Percentiles rank a stretch among this genome's conserved stretches.
Evolutionary conservation across 2,113 vertebrate genomes (phyloP).

Genomic region (Amazona guildingii): DNA sequence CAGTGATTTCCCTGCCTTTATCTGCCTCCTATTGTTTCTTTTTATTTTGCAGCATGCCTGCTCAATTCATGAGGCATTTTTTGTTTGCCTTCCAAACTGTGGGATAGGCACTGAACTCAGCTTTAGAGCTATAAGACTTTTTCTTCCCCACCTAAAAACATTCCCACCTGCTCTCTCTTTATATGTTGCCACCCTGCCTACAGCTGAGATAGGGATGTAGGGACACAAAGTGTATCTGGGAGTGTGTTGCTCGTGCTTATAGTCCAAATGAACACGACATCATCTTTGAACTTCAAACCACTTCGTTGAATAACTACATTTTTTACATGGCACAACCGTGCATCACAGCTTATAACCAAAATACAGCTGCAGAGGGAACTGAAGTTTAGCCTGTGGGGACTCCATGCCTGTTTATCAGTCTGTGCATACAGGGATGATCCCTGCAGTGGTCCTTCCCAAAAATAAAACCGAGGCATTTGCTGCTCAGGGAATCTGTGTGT

Average conservation of each 20-base stretch:
- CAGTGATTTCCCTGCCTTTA: background rate
- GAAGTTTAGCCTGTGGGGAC: background rate
- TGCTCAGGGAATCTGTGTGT: background rate
- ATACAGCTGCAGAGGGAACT: background rate
- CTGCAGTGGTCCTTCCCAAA: background rate
- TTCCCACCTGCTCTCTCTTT: slow-evolving; percentile 31
- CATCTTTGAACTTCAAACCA: slow-evolving; percentile 52
- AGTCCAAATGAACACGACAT: slow-evolving; percentile 31
- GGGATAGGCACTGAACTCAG: slow-evolving; percentile 14
- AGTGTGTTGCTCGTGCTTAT: background rate
- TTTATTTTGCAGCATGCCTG: background rate
- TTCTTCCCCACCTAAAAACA: background rate
- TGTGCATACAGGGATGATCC: background rate
- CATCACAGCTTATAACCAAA: background rate
- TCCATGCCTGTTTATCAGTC: background rate
- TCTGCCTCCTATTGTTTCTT: background rate
- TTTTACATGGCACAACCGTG: background rate
- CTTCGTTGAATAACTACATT: background rate
- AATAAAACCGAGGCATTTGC: background rate
- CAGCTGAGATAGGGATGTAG: background rate
- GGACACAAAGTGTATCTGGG: slow-evolving; percentile 1
- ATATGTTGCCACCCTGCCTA: slow-evolving; percentile 9
- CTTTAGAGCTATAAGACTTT: slow-evolving; percentile 4
- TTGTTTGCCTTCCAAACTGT: slow-evolving; percentile 28
- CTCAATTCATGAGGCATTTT: slow-evolving; percentile 17